Evolutionary conservation across 2,888 invertebrate genomes (phyloP), one percentile per base, ranked within the genome.

Genomic region (Carcina quercana): DNA sequence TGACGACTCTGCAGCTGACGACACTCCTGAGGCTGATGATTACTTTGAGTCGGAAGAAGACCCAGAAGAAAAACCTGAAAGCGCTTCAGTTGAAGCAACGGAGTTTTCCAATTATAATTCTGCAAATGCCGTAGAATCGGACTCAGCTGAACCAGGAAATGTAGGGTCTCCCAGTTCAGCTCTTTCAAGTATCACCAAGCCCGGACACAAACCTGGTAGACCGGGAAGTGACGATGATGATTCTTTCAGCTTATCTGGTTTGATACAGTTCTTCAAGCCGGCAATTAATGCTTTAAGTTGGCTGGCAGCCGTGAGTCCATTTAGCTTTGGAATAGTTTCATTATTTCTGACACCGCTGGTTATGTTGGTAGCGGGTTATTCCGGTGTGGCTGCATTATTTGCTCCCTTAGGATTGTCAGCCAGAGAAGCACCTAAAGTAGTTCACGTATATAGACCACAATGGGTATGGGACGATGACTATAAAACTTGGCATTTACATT

Each of bases 331-430:
- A 1, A 62, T 89, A 19, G 76, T 88, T 58, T 85, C 90, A 32
- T 47, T 90, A 48, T 62, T 88, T 30, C 69, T 91, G 26, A 86
- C 91, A 0, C 91, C 91, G 0, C 61, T 91, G 27, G 86, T 86
- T 1, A 71, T 90, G 30, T 67, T 90, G 21, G 85, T 91, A 28
- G 86, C 88, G 1, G 86, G 89, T 0, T 80, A 87, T 0, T 86
- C 91, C 8, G 86, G 89, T 0, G 57, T 88, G 10, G 85, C 88
- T 1, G 79, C 89, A 0, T 78, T 89, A 25, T 66, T 91, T 40
- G 86, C 90, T 34, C 91, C 90, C 0, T 90, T 86, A 86, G 83
- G 87, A 43, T 72, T 89, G 37, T 87, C 90, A 0, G 83, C 64
- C 1, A 66, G 84, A 43, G 68, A 79, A 48, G 70, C 79, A 12